These are phyloP conservation scores for Mythimna impura DNA, from an alignment of 2,888 invertebrate genomes.

Conservation along the genomic window DNA sequence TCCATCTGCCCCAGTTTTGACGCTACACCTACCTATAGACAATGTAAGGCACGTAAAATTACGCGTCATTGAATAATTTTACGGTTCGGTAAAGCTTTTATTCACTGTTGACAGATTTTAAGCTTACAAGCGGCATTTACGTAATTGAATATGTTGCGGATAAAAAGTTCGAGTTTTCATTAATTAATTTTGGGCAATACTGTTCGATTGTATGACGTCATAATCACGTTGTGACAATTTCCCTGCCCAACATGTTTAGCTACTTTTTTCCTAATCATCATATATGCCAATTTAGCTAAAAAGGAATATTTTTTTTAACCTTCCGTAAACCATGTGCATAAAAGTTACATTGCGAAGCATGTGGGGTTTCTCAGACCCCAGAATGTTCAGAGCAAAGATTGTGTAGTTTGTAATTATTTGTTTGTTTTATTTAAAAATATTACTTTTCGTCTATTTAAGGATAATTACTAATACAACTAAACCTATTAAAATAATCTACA, in stretches of 20 bases:
- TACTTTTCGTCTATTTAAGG: too few relatives aligned
- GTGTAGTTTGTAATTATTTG: too few relatives aligned
- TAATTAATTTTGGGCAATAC: slow-evolving; percentile 3
- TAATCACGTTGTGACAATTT: not conserved
- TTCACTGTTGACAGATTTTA: slow-evolving; percentile 37
- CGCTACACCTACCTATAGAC: slow-evolving; percentile 13
- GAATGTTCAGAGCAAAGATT: too few relatives aligned
- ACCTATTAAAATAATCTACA: too few relatives aligned
- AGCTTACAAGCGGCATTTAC: slow-evolving; percentile 31
- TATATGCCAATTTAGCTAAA: not conserved
- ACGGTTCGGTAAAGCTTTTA: slow-evolving; percentile 39
- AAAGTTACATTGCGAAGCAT: too few relatives aligned
- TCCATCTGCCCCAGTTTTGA: slow-evolving; percentile 59
- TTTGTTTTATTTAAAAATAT: too few relatives aligned
- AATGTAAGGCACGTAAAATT: slow-evolving; percentile 38
- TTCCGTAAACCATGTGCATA: too few relatives aligned
- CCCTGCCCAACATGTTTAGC: slow-evolving; percentile 52
- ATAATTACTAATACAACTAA: too few relatives aligned
- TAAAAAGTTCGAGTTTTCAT: slow-evolving; percentile 5
- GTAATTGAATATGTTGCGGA: slow-evolving; percentile 6
- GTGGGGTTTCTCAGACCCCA: too few relatives aligned
- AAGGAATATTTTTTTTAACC: too few relatives aligned
- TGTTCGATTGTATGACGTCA: slow-evolving; percentile 38
- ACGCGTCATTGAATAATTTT: slow-evolving; percentile 56
- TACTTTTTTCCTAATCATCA: slow-evolving; percentile 7